Base-by-base conservation (phyloP, 2,888 invertebrate genomes). In the Drymonia ruficornis region DNA sequence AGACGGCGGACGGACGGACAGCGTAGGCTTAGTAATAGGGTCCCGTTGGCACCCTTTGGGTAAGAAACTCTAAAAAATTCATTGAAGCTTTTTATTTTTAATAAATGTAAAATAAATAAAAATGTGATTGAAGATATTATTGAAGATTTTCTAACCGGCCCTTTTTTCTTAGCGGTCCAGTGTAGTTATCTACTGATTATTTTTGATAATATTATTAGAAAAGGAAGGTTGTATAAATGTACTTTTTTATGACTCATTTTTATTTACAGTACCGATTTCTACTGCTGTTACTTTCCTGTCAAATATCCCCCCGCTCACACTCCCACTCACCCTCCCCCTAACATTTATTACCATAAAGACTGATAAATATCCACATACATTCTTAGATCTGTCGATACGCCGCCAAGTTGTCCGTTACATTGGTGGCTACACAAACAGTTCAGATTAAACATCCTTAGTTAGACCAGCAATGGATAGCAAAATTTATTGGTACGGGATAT, bases 311-410 rank as follows among this genome's bases (percentile, higher is more conserved):
- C 53, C 52, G 43, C 34, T 49, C 23, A 13, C 50, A 53, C 55
- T 42, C 29, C 43, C 43, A 51, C 36, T 45, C 62, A 56, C 28
- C 42, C 36, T 49, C 36, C 47, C 63, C 59, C 65, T 44, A 61
- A 59, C 64, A 65, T 76, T 78, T 82, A 83, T 83, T 81, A 78
- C 76, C 81, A 83, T 83, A 81, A 80, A 83, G 76, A 72, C 78
- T 78, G 82, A 83, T 83, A 82, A 83, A 84, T 80, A 80, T 82
- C 80, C 74, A 51, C 72, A 78, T 74, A 76, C 63, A 74, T 71
- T 66, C 71, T 63, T 61, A 73, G 71, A 72, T 65, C 64, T 72
- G 70, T 78, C 74, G 67, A 76, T 68, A 67, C 59, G 59, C 59
- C 42, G 61, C 55, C 55, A 53, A 36, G 42, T 43, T 55, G 55